Evolutionary conservation across 2,888 invertebrate genomes (phyloP), one percentile per base, ranked within the genome.

Genomic region (Nymphalis polychloros): DNA sequence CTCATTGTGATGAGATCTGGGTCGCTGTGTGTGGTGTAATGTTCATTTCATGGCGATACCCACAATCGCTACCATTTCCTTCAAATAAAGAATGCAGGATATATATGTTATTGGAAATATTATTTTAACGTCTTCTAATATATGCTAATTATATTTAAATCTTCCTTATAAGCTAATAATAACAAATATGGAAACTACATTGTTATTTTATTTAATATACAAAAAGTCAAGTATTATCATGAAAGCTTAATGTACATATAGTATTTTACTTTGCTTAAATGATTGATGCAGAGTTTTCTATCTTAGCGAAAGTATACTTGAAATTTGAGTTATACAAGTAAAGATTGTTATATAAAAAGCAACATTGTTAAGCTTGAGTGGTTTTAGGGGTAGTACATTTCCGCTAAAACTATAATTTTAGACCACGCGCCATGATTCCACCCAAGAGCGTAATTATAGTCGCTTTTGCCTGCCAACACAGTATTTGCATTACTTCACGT

Each of bases 371-470:
- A 62, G 49, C 41, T 55, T 62, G 23, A 49, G 61, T 60, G 47
- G 59, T 23, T 53, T 67, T 49, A 65, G 61, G 55, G 67, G 48
- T 41, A 60, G 49, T 68, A 52, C 41, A 16, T 62, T 63, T 66
- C 62, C 65, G 65, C 65, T 63, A 41, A 61, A 62, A 64, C 70
- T 70, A 50, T 53, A 61, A 66, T 61, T 70, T 72, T 68, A 63
- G 70, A 69, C 75, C 72, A 73, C 73, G 73, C 77, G 73, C 73
- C 64, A 73, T 73, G 81, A 79, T 81, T 79, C 79, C 75, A 70
- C 85, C 84, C 84, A 78, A 83, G 87, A 83, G 87, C 71, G 79
- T 86, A 87, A 87, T 87, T 84, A 84, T 81, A 75, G 72, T 74
- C 72, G 79, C 81, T 81, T 83, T 83, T 81, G 75, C 76, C 78